Base-by-base conservation (phyloP, 2,888 invertebrate species). In the Gibbula magus region DNA sequence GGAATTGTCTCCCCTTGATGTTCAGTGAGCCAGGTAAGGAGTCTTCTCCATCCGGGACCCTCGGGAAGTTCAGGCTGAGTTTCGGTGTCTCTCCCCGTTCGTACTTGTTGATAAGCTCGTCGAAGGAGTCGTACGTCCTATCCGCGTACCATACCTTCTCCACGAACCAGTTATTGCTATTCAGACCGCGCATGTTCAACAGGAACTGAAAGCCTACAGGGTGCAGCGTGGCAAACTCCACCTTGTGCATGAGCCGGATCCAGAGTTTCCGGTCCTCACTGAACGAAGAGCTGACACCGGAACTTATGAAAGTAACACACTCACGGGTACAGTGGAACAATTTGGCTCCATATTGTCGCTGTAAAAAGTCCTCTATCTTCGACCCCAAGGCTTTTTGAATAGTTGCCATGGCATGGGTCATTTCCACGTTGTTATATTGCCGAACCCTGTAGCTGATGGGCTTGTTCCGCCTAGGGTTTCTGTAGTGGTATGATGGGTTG, bases 181-280 rank as follows among this genome's bases (percentile, higher is more conserved):
- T 18, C n/a, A 70, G 53, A 8, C 77, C 77, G 20, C 75, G 67
- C 39, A 85, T 80, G 32, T 84, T 82, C n/a, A 86, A 84, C 18
- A 88, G 29, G 52, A 89, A 80, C 32, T 87, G 83, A 54, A 89
- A 84, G 53, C 84, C 87, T 13, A 88, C 78, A 0, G 89, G 87
- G 70, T 89, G 83, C n/a, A 90, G 80, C 8, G 83, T 80, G 25
- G 81, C 76, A 32, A 85, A 86, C 54, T 88, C 86, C 7, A 82
- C 81, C 32, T 80, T 53, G 56, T 86, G 83, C 25, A 79, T 78
- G 29, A 83, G 67, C 75, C 81, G 77, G 53, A 84, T 78, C 87
- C 87, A 87, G 10, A 85, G 77, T 61, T 81, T 79, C 2, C 86
- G 77, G 13, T 78, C 76, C 32, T 82, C 18, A 20, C 74, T 20